Percentiles rank a stretch among this genome's conserved stretches.
Evolutionary conservation across 2,113 vertebrate species (phyloP).

Genomic region (Pangasianodon hypophthalmus): DNA sequence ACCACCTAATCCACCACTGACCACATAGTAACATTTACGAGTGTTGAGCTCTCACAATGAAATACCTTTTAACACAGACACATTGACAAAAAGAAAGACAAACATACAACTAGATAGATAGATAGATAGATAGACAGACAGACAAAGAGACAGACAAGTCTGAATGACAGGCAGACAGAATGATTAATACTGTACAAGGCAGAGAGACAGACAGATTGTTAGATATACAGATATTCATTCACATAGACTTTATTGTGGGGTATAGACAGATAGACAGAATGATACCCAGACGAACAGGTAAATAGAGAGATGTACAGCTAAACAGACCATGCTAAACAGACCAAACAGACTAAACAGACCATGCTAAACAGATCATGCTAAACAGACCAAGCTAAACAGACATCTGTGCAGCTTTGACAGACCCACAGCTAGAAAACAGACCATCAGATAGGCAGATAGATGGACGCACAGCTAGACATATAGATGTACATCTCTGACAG

Average conservation of each 20-base stretch:
- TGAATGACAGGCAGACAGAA: background rate
- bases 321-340: too few relatives aligned
- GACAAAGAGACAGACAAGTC: background rate
- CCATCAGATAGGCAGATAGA: background rate
- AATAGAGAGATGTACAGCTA: background rate
- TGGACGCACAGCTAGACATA: background rate
- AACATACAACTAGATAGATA: background rate
- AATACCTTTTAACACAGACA: background rate
- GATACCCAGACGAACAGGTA: background rate
- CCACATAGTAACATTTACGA: slow-evolving; percentile 1
- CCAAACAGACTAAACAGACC: too few relatives aligned
- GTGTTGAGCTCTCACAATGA: background rate
- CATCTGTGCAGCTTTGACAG: background rate
- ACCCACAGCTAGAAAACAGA: background rate
- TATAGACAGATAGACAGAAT: background rate
- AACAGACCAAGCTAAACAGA: background rate
- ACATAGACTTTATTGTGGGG: background rate
- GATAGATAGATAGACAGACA: background rate
- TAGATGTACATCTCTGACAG: background rate
- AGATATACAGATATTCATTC: background rate
- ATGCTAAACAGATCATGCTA: too few relatives aligned
- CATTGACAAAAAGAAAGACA: background rate
- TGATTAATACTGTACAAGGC: background rate
- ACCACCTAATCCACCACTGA: slow-evolving; percentile 2
- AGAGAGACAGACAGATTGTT: background rate